These are phyloP conservation scores for Dascillus cervinus DNA, from an alignment of 2,888 invertebrate species.

Conservation along the genomic window DNA sequence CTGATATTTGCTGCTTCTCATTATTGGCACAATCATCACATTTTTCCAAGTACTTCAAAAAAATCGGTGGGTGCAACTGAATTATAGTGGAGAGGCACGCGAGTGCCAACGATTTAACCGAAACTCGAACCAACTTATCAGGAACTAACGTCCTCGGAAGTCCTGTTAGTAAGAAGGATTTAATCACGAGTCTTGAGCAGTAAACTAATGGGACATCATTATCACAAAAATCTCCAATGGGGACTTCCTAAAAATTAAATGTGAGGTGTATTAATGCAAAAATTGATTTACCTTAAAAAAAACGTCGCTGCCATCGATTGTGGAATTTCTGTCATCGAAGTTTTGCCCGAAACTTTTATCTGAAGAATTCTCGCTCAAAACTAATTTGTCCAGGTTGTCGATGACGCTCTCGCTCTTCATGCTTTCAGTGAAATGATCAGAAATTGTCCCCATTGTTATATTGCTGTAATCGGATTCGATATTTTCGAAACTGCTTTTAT, in stretches of 20 bases:
- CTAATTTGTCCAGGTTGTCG: constrained; percentile 29
- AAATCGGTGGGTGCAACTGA: constrained; percentile 63
- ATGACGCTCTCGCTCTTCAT: constrained; percentile 24
- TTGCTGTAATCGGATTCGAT: constrained; percentile 22
- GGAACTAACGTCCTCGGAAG: constrained; percentile 49
- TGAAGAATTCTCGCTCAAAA: constrained; percentile 34
- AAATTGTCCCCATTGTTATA: constrained; percentile 22
- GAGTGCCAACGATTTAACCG: constrained; percentile 82
- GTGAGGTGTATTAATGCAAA: not conserved
- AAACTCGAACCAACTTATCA: constrained; percentile 75
- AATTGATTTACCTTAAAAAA: constrained; percentile 10
- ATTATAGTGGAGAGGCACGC: constrained; percentile 71
- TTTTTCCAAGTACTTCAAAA: constrained; percentile 59
- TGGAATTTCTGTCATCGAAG: constrained; percentile 23
- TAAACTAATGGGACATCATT: constrained; percentile 59
- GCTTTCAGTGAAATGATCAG: constrained; percentile 16
- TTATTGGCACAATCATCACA: constrained; percentile 36
- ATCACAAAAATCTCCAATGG: constrained; percentile 60
- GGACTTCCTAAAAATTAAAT: constrained; percentile 44
- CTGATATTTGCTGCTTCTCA: constrained; percentile 54
- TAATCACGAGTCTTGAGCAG: constrained; percentile 63
- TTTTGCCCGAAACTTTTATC: constrained; percentile 31
- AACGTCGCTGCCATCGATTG: constrained; percentile 9
- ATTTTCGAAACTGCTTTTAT: constrained; percentile 1
- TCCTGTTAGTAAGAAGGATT: constrained; percentile 66